Evolutionary conservation across 2,113 vertebrate genomes (phyloP).

Genomic region (Sakesphorus luctuosus): DNA sequence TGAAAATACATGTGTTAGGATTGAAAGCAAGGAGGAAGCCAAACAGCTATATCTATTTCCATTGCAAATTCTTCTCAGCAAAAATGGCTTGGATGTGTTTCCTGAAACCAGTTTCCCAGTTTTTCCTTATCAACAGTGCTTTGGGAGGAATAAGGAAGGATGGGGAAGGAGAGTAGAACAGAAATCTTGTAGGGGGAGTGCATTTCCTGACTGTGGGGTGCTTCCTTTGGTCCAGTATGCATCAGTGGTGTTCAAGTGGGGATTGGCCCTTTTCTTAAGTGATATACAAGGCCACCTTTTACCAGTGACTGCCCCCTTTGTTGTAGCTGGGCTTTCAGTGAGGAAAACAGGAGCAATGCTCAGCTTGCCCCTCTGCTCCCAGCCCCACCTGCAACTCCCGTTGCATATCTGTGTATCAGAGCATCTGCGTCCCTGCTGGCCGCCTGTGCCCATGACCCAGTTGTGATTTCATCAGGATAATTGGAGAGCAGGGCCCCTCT

Average conservation of each 20-base stretch:
- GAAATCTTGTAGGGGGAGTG: background rate
- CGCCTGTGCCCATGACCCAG: background rate
- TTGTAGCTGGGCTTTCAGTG: background rate
- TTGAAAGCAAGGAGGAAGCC: conserved; percentile 17
- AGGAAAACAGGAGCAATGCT: background rate
- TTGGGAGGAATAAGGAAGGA: background rate
- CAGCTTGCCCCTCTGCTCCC: background rate
- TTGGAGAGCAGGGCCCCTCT: background rate
- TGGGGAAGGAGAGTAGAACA: background rate
- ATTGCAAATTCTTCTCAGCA: conserved; percentile 10
- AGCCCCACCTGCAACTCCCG: background rate
- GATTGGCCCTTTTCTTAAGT: background rate
- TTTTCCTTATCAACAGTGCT: background rate
- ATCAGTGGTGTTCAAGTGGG: background rate
- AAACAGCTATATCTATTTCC: background rate
- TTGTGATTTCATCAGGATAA: conserved; percentile 36
- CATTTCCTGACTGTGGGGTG: background rate
- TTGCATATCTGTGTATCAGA: background rate
- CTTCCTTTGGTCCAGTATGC: rapidly evolving
- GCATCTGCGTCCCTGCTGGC: background rate
- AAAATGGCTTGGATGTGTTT: background rate
- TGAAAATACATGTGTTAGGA: background rate
- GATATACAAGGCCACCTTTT: background rate
- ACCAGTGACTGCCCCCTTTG: background rate
- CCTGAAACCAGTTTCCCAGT: background rate